These are phyloP conservation scores for Channa striata DNA, from an alignment of 2,797 vertebrate species.

Conservation along the genomic window DNA sequence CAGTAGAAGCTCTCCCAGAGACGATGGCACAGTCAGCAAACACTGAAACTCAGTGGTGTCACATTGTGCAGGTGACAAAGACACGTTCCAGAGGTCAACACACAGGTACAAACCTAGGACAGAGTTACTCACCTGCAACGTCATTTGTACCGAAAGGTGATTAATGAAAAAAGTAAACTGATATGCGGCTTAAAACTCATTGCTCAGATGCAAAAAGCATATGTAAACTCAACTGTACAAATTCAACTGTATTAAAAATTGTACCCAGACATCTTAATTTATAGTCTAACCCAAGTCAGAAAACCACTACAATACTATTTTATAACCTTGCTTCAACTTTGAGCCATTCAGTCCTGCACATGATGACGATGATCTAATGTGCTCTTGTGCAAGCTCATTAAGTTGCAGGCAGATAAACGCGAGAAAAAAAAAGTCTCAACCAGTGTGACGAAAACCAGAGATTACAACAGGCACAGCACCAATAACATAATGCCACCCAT, in stretches of 20 bases:
- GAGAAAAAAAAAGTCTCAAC: conserved; percentile 21
- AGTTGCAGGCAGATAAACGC: conserved; percentile 28
- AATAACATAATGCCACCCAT: conserved; percentile 56
- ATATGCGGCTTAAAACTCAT: conserved; percentile 10
- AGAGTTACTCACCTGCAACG: conserved; percentile 56
- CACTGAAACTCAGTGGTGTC: conserved; percentile 10
- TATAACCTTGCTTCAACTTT: conserved; percentile 11
- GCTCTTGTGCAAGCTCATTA: conserved; percentile 40
- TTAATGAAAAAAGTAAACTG: conserved; percentile 3
- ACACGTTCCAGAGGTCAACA: conserved; percentile 58
- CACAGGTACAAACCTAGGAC: conserved; percentile 49
- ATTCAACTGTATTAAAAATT: too few relatives aligned
- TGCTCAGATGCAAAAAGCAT: conserved; percentile 32
- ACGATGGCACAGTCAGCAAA: conserved; percentile 18
- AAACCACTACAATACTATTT: not conserved
- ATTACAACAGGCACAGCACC: conserved; percentile 59
- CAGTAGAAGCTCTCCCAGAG: conserved; percentile 51
- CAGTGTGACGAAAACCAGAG: conserved; percentile 43
- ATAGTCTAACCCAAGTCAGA: not conserved
- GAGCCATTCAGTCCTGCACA: not conserved
- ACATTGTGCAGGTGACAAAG: conserved; percentile 35
- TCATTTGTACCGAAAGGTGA: conserved; percentile 32
- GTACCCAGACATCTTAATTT: not conserved
- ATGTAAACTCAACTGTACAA: not conserved
- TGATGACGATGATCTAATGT: conserved; percentile 9